A percentile compares a stretch with the other conserved stretches of the same genome.
phyloP scores from a whole-genome alignment of 2,797 vertebrate genomes.

The Austrolebias charrua region DNA sequence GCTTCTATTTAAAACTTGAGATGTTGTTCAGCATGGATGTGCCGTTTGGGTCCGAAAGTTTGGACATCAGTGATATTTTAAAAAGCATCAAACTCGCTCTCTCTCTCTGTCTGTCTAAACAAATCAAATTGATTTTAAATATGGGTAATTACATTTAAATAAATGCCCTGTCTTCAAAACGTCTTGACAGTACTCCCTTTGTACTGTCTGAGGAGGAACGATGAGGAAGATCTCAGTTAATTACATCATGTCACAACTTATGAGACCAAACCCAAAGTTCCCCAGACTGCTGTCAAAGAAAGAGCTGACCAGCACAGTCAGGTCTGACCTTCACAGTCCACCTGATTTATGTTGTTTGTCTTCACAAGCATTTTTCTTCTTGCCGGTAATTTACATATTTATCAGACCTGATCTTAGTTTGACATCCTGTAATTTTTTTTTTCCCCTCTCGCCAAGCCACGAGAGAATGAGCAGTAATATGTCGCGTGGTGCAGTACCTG shows the following conservation, averaged over 20 bases:
- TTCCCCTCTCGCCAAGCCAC: slow-evolving; percentile 42
- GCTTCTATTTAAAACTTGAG: slow-evolving; percentile 20
- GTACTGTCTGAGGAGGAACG: slow-evolving; percentile 50
- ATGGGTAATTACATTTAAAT: slow-evolving; percentile 58
- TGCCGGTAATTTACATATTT: slow-evolving; percentile 89
- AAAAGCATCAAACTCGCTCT: slow-evolving; percentile 20
- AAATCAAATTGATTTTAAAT: slow-evolving; percentile 47
- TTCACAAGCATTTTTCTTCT: slow-evolving; percentile 84
- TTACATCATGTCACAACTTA: slow-evolving; percentile 79
- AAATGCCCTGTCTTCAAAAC: slow-evolving; percentile 39
- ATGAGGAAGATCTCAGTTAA: slow-evolving; percentile 66
- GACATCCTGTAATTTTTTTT: slow-evolving; percentile 76
- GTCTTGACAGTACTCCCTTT: slow-evolving; percentile 55
- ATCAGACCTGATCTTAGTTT: slow-evolving; percentile 84
- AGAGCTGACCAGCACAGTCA: slow-evolving; percentile 81
- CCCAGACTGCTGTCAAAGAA: slow-evolving; percentile 54
- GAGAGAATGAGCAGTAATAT: slow-evolving; percentile 62
- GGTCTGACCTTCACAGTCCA: slow-evolving; percentile 85
- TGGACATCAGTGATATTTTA: slow-evolving; percentile 25
- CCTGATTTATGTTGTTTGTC: slow-evolving; percentile 82
- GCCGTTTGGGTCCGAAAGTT: slow-evolving; percentile 29
- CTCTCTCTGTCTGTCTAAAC: slow-evolving; percentile 8
- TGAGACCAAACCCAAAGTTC: slow-evolving; percentile 68
- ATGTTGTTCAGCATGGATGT: slow-evolving; percentile 13
- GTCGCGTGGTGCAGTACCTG: slow-evolving; percentile 50